Evolutionary conservation across 2,113 vertebrate genomes (phyloP).

Genomic region (Colaptes auratus): DNA sequence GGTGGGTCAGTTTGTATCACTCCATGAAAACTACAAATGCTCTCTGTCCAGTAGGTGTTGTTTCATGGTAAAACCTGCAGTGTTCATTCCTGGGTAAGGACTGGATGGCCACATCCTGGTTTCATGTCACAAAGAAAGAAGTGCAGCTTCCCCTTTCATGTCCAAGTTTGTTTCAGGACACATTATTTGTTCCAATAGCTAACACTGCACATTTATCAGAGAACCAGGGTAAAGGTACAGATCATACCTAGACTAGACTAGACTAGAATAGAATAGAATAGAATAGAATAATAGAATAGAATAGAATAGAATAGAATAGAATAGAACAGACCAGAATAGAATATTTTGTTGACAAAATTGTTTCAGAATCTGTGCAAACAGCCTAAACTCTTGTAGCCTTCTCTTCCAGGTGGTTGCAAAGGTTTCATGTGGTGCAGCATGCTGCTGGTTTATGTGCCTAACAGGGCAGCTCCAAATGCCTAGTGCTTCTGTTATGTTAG

Average conservation of each 20-base stretch:
- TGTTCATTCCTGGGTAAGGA: not conserved
- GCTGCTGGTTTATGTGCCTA: constrained; percentile 32
- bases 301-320: too few species aligned
- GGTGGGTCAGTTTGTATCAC: not conserved
- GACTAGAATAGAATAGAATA: too few species aligned
- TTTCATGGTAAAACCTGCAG: not conserved
- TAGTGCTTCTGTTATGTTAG: constrained; percentile 28
- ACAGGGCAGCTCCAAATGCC: not conserved
- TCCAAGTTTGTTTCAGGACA: not conserved
- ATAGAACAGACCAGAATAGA: not conserved
- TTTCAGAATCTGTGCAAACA: constrained; percentile 36
- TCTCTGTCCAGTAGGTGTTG: not conserved
- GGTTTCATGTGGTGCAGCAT: not conserved
- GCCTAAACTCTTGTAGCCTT: not conserved
- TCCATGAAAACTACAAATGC: not conserved
- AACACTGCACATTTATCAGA: fast-evolving
- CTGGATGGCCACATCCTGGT: not conserved
- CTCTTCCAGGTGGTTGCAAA: constrained; percentile 47
- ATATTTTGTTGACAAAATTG: constrained; percentile 69
- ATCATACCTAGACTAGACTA: too few species aligned
- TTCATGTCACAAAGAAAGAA: not conserved
- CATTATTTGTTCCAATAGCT: not conserved
- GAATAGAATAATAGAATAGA: too few species aligned
- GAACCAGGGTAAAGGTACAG: not conserved
- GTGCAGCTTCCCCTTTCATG: not conserved